Evolutionary conservation across 37 sponge, comb jelly and placozoan species (phyloP).

Genomic region (Dysidea cf. avara): DNA sequence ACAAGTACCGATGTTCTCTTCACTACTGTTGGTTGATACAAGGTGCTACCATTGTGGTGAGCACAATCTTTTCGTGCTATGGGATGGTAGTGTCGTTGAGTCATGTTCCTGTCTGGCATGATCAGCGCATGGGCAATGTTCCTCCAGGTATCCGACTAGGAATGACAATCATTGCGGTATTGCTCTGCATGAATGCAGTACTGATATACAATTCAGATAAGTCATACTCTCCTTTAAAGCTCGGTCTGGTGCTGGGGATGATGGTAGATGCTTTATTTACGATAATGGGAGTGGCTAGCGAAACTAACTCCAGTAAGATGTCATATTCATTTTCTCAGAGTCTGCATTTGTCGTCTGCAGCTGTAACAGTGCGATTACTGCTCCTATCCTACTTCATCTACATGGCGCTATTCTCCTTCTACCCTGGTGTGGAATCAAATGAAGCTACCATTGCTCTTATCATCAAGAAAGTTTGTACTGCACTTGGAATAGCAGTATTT

Average conservation of each 20-base stretch:
- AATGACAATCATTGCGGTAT: conserved; percentile 45
- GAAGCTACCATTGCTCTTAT: background rate
- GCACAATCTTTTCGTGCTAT: conserved; percentile 77
- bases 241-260: conserved; percentile 35
- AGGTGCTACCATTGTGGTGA: too few species aligned
- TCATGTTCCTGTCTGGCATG: conserved; percentile 78
- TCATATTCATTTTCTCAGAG: background rate
- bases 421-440: background rate
- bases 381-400: conserved; percentile 33
- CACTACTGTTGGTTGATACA: too few species aligned
- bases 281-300: conserved; percentile 66
- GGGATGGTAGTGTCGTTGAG: conserved; percentile 51
- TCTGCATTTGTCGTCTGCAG: conserved; percentile 11
- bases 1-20: too few species aligned
- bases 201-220: conserved; percentile 37
- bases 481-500: conserved; percentile 16
- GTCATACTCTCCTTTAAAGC: conserved; percentile 33
- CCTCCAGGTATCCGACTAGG: conserved; percentile 74
- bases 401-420: conserved; percentile 40
- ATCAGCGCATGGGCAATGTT: conserved; percentile 81
- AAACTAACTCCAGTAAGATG: conserved; percentile 46
- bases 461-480: conserved; percentile 26
- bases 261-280: conserved; percentile 32
- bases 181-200: conserved; percentile 34
- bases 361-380: conserved; percentile 48